Conservation (phyloP, 2,888 invertebrate species). For the Callosobruchus maculatus region DNA sequence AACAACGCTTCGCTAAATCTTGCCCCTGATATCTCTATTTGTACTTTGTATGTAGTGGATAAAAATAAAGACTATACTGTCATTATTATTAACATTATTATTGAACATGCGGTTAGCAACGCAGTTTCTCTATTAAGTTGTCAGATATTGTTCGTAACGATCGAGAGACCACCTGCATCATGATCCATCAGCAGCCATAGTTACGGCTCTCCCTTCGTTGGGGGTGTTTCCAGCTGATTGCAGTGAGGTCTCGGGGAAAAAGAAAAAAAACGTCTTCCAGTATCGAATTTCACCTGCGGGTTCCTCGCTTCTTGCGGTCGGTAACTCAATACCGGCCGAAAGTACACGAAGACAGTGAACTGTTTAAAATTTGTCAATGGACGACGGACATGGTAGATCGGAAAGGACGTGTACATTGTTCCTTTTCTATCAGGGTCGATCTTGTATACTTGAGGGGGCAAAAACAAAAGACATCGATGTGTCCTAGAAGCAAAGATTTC, state of each 20-base stretch:
- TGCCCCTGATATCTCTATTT: too few species aligned
- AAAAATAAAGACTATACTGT: too few species aligned
- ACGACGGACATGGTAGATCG: neutral
- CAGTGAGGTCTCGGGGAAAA: constrained; percentile 3
- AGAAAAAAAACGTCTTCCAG: constrained; percentile 11
- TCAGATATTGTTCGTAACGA: neutral
- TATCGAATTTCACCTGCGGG: constrained; percentile 46
- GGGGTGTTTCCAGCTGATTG: neutral
- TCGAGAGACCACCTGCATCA: neutral
- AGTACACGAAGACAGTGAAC: neutral
- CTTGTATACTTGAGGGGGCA: neutral
- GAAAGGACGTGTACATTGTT: neutral
- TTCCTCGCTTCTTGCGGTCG: constrained; percentile 31
- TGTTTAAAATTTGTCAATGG: neutral
- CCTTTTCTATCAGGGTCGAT: neutral
- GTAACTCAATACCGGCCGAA: constrained; percentile 38
- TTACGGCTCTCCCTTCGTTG: neutral
- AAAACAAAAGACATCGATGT: neutral
- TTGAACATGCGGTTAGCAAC: too few species aligned
- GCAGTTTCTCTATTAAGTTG: neutral
- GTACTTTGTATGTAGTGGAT: too few species aligned
- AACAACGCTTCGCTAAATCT: too few species aligned
- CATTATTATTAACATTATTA: too few species aligned
- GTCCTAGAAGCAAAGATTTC: neutral
- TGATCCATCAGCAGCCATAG: neutral